phyloP scores from a whole-genome alignment of 2,888 invertebrate species.

The Acanthosoma haemorrhoidale region DNA sequence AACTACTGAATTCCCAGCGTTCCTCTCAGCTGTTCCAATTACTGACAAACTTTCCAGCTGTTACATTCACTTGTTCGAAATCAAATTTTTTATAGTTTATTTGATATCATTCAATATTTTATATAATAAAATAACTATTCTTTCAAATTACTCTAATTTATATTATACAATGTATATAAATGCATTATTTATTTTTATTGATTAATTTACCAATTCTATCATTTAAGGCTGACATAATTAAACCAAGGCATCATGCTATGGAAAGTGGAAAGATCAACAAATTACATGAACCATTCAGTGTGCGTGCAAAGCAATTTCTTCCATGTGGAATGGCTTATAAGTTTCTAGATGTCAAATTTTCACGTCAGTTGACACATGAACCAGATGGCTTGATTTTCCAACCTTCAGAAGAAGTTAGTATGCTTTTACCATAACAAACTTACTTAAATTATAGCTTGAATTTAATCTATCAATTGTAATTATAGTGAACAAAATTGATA shows the following conservation, averaged over 20 bases:
- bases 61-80: too few relatives aligned
- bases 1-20: too few relatives aligned
- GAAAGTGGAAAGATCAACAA: conserved; percentile 67
- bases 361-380: conserved; percentile 79
- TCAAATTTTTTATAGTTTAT: too few relatives aligned
- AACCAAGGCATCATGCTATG: conserved; percentile 66
- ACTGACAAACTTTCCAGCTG: too few relatives aligned
- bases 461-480: too few relatives aligned
- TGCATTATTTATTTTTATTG: neutral
- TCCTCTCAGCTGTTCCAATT: too few relatives aligned
- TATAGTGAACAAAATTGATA: neutral
- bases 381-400: conserved; percentile 98
- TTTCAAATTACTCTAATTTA: neutral
- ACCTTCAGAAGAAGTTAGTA: conserved; percentile 70
- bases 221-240: conserved; percentile 43
- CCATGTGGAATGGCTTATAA: conserved; percentile 65
- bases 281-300: conserved; percentile 79
- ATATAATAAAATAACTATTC: too few relatives aligned
- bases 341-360: conserved; percentile 78
- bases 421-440: neutral
- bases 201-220: neutral
- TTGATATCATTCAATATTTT: too few relatives aligned
- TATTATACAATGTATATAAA: neutral
- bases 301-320: conserved; percentile 89
- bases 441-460: neutral